These are phyloP conservation scores for Ellobium chinense DNA, from an alignment of 2,888 invertebrate genomes.

Conservation along the genomic window DNA sequence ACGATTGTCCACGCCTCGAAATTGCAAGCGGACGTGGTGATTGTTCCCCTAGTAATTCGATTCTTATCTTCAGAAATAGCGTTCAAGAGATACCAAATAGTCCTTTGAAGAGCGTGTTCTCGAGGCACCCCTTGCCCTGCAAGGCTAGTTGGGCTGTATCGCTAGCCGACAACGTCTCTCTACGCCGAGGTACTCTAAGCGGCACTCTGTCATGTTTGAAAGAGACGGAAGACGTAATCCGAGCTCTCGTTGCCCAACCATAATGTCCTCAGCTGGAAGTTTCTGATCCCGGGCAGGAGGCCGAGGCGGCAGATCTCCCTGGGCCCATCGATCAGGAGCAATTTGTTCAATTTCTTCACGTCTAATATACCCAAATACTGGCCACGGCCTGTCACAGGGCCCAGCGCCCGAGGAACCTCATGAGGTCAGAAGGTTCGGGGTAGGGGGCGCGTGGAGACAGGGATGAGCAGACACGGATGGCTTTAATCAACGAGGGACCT, in stretches of 20 bases:
- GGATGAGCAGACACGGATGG: no score
- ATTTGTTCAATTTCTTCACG: neutral
- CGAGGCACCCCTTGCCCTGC: neutral
- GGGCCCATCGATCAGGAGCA: neutral
- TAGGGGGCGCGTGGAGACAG: no score
- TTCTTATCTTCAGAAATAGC: conserved; percentile 7
- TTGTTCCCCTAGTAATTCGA: conserved; percentile 27
- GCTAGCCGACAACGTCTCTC: neutral
- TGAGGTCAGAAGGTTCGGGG: no score
- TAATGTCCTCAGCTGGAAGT: neutral
- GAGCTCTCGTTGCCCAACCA: neutral
- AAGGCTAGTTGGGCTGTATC: neutral
- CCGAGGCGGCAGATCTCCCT: neutral
- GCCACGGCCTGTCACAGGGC: neutral
- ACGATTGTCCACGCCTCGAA: neutral
- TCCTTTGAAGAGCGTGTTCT: neutral
- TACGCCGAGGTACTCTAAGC: neutral
- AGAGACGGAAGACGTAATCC: neutral
- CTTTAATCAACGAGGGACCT: no score
- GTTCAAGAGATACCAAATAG: conserved; percentile 22
- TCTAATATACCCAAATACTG: neutral
- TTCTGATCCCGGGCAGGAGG: neutral
- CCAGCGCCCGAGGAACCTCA: no score
- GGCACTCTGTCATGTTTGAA: neutral
- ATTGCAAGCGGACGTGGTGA: conserved; percentile 13